A percentile compares a stretch with the other conserved stretches of the same genome.
These are phyloP conservation scores for Chrysolina oricalcia DNA, from an alignment of 2,888 invertebrate genomes.

Conservation along the genomic window DNA sequence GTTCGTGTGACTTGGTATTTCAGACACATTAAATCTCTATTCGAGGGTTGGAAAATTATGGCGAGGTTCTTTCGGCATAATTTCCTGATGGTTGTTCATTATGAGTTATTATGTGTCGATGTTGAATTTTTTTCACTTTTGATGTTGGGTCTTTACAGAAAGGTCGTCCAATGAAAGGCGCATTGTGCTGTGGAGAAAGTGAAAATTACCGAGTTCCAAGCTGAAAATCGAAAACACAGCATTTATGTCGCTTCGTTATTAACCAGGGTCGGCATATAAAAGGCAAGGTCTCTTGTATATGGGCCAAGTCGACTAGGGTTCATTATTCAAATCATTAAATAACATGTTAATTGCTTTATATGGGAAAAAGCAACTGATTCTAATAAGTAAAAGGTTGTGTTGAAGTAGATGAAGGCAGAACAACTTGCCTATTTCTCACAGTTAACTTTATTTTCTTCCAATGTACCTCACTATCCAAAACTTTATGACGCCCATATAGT, in stretches of 20 bases:
- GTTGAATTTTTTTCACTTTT: neutral
- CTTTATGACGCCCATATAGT: too few species aligned
- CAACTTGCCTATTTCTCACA: too few species aligned
- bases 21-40: neutral
- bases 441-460: too few species aligned
- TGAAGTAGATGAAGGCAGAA: too few species aligned
- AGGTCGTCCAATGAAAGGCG: neutral
- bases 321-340: too few species aligned
- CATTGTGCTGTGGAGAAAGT: neutral
- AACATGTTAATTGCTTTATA: too few species aligned
- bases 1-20: neutral
- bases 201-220: neutral
- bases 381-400: too few species aligned
- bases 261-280: too few species aligned
- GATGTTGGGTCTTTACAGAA: neutral
- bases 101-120: slow-evolving; percentile 12
- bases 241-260: neutral
- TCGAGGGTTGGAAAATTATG: neutral
- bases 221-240: neutral
- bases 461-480: too few species aligned
- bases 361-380: too few species aligned
- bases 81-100: neutral
- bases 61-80: neutral
- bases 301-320: neutral
- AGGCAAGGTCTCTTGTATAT: neutral